phyloP scores from a whole-genome alignment of 2,797 vertebrate genomes.

The Dromococcyx pavoninus region DNA sequence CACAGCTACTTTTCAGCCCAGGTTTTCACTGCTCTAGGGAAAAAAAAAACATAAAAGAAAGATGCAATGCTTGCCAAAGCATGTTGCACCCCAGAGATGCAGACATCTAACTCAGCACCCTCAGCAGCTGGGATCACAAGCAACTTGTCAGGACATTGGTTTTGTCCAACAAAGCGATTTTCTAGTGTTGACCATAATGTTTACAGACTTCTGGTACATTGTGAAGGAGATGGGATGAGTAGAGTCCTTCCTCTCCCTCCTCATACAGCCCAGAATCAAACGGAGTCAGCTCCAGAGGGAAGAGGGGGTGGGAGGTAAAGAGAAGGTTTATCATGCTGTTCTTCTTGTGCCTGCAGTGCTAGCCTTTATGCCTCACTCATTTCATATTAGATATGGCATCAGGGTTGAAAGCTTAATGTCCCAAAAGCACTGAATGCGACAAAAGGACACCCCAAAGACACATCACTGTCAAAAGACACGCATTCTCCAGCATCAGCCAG shows the following conservation, averaged over 20 bases:
- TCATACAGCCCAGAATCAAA: background rate
- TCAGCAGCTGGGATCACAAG: background rate
- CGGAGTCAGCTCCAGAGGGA: accelerated
- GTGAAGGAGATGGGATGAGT: background rate
- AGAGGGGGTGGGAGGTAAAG: background rate
- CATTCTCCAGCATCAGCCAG: background rate
- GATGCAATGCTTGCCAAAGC: background rate
- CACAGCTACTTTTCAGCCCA: background rate
- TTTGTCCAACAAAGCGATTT: background rate
- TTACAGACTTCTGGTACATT: background rate
- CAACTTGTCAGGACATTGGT: background rate
- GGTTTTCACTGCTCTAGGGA: background rate
- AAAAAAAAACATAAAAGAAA: background rate
- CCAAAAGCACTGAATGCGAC: background rate
- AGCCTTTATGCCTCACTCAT: background rate
- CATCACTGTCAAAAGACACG: background rate
- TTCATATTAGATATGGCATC: background rate
- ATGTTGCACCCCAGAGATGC: background rate
- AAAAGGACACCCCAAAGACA: background rate
- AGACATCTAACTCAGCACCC: background rate
- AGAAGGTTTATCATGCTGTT: background rate
- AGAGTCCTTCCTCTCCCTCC: background rate
- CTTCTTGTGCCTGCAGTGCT: background rate
- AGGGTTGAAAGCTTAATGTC: background rate
- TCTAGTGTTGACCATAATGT: background rate